A percentile compares a stretch with the other conserved stretches of the same genome.
These are phyloP conservation scores for Ctenopoma kingsleyae DNA, from an alignment of 2,797 vertebrate genomes.

Conservation along the genomic window DNA sequence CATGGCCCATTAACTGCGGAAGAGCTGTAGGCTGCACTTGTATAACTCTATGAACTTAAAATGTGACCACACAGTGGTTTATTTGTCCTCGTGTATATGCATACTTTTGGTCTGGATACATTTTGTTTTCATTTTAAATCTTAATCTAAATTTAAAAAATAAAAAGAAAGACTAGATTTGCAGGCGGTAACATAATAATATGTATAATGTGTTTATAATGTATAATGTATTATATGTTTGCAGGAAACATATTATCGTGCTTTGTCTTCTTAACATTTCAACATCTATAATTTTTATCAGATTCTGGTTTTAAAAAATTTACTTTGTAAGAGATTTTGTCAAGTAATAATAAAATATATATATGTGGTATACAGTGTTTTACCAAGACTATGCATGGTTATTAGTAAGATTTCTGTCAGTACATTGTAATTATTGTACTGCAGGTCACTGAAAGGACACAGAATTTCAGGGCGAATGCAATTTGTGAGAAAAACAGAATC, in stretches of 20 bases:
- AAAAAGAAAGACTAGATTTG: not conserved
- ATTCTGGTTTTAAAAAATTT: no score
- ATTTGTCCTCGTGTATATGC: not conserved
- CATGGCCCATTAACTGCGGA: conserved; percentile 57
- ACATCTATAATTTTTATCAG: no score
- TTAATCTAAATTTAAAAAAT: not conserved
- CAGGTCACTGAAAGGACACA: conserved; percentile 5
- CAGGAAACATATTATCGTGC: not conserved
- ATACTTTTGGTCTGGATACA: conserved; percentile 14
- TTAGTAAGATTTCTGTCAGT: conserved; percentile 1
- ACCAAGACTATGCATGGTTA: not conserved
- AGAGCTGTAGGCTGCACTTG: conserved; percentile 67
- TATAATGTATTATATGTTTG: no score
- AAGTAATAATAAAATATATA: no score
- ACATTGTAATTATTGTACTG: not conserved
- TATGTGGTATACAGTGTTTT: not conserved
- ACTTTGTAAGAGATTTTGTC: no score
- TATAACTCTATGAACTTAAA: conserved; percentile 56
- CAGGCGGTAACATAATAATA: not conserved
- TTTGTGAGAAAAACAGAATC: not conserved
- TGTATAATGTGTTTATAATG: no score
- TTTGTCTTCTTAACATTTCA: conserved; percentile 3
- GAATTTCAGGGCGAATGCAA: no score
- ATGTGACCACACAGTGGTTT: conserved; percentile 7
- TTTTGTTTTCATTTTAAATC: conserved; percentile 5